Base-by-base conservation (phyloP, 2,888 invertebrate species). In the Caenorhabditis doughertyi region DNA sequence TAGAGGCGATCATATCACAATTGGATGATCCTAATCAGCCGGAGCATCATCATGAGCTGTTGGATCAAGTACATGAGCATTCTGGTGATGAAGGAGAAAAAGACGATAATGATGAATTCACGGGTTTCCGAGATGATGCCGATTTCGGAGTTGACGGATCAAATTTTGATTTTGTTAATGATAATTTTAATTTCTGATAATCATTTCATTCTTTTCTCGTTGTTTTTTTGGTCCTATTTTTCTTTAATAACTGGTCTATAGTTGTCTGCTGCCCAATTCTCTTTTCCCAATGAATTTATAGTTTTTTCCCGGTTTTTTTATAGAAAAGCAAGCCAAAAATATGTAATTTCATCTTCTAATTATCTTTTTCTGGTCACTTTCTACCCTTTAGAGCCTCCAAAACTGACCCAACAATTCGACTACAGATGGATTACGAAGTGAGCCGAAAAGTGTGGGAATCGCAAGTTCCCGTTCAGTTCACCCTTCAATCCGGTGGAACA, bases 371-470 rank as follows among this genome's bases (percentile, higher is more conserved):
- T n/a, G n/a, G n/a, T n/a, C n/a, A n/a, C n/a, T n/a, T n/a, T n/a
- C n/a, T n/a, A n/a, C n/a, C n/a, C n/a, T n/a, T n/a, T n/a, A n/a
- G n/a, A n/a, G n/a, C n/a, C n/a, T n/a, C n/a, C n/a, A n/a, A n/a
- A n/a, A n/a, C n/a, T n/a, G n/a, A n/a, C n/a, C n/a, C 35, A 35
- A 35, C 35, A 35, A 35, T 9, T 7, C 35, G 27, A 18, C 2
- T 23, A n/a, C 60, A 77, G 68, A 84, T 82, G 71, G 98, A 99
- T 92, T 94, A 97, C 90, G 97, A 98, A 94, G 95, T 98, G 79
- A 93, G 97, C 73, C 94, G 97, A 79, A 96, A 97, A 93, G 95
- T 97, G 89, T 98, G 98, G 98, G 96, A 97, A 90, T 97, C 97
- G 25, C 95, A 96, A 92, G 94, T 99, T 62, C 97, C 98, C 0